Base-by-base conservation (phyloP, 2,113 vertebrate genomes). In the Hemicordylus capensis region DNA sequence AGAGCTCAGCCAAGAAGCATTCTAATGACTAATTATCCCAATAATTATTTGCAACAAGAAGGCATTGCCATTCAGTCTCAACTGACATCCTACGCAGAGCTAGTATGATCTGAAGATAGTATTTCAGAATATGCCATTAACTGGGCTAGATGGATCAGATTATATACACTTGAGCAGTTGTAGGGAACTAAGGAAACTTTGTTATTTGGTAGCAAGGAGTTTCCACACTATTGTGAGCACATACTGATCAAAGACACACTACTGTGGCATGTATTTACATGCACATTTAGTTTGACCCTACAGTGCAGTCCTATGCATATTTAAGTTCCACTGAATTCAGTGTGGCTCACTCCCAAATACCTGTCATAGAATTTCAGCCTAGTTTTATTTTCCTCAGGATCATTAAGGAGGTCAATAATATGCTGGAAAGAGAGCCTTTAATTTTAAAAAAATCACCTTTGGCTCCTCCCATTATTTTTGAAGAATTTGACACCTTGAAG, bases 21-120 rank as follows among this genome's bases (percentile, higher is more conserved):
- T 89, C 51, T 26, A 48, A 0, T 20, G 20, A 63, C 66, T 0
- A 0, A 86, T 66, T n/a, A 46, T 34, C 54, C 59, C 37, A 42
- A 3, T 70, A 42, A 76, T 77, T 2, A 12, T 4, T 84, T 64
- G 37, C 39, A 82, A 81, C 24, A 75, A 82, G n/a, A 84, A 51
- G 59, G 70, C 34, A 74, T 83, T 85, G 76, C 28, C 79, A 22
- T 6, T 19, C 42, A 81, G 87, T 90, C 87, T 31, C 34, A 48
- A 11, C 88, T 44, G 37, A 19, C 37, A 56, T 19, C 22, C 82
- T 81, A 39, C 83, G 75, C 54, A 86, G 54, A 83, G 72, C 54
- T 54, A 69, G 83, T 58, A 46, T 26, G 37, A 0, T 24, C 28
- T 51, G 86, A 76, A 81, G 51, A 51, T n/a, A 7, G 5, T 79